Evolutionary conservation across 1,140 invertebrate genomes (phyloP), one percentile per base, ranked within the genome.

Genomic region (Calliopsis andreniformis): DNA sequence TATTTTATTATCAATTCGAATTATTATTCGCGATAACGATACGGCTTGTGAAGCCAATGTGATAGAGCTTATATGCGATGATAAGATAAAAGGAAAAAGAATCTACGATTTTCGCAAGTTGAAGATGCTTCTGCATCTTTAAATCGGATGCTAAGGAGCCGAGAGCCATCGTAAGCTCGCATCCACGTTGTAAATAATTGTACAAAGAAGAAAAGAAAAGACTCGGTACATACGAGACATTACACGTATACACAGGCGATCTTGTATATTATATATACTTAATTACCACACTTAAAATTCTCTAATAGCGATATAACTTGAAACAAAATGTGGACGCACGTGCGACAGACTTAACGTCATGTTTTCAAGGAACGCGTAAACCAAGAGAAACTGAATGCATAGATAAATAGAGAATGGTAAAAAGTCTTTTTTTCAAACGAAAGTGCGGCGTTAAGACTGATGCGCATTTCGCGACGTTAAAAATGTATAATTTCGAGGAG

Each of bases 21-120:
- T 87, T 80, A 82, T 86, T 88, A 86, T 88, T 39, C 83, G 80
- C 83, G 83, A 88, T 81, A 88, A 90, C 83, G 85, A 90, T 90
- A 88, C 85, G 91, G 91, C 91, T 92, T 91, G 45, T 85, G 80
- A 92, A 92, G 91, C 90, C 91, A 91, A 91, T 92, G 91, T 92
- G 91, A 92, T 92, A 92, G 90, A 92, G 90, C 91, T 92, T 92
- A 91, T 87, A 88, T 89, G 86, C 88, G 87, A 89, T 84, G 89
- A 88, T 79, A 87, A 51, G 18, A 49, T 71, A 77, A 49, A 78
- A 30, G 53, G n/a, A 56, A 39, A 32, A 62, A 42, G 64, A 30
- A 53, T 30, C 49, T 45, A 58, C 61, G 59, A 67, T 42, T 56
- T 45, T n/a, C 7, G 30, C 7, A 51, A 51, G 63, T 30, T 63